Percentiles rank a stretch among this genome's conserved stretches.
Conservation (phyloP, 1,140 invertebrate species). For the fruit fly (Drosophila melanogaster) region DNA sequence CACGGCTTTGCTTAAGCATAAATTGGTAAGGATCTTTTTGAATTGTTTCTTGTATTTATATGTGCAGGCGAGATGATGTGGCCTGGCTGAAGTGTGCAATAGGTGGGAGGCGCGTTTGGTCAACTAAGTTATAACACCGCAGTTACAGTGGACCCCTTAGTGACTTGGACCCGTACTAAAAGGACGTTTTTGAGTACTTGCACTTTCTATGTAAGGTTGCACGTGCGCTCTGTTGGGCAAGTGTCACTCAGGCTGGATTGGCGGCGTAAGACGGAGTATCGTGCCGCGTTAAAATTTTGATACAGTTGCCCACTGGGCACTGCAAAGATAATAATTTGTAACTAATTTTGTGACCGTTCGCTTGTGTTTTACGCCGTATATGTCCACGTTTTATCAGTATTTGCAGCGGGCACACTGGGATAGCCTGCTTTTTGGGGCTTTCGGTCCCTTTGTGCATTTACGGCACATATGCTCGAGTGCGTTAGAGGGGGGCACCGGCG, state of each 20-base stretch:
- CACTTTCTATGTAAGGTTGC: conserved; percentile 65
- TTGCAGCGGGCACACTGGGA: conserved; percentile 22
- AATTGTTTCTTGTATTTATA: too few species aligned
- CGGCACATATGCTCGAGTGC: conserved; percentile 16
- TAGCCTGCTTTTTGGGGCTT: conserved; percentile 18
- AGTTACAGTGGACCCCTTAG: conserved; percentile 52
- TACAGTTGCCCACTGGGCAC: neutral
- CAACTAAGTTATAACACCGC: conserved; percentile 37
- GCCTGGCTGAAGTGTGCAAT: neutral
- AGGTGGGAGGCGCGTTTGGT: conserved; percentile 22
- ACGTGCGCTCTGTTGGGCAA: conserved; percentile 70
- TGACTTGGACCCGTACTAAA: conserved; percentile 56
- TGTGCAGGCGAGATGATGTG: neutral
- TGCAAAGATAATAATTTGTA: too few species aligned
- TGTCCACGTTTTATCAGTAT: conserved; percentile 20
- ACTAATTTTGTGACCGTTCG: conserved; percentile 2
- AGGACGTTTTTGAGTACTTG: conserved; percentile 77
- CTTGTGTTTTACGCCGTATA: neutral
- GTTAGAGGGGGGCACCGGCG: conserved; percentile 53
- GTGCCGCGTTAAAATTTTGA: conserved; percentile 58
- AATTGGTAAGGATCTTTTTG: neutral
- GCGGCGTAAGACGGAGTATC: too few species aligned
- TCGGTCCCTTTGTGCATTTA: conserved; percentile 49
- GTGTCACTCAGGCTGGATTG: conserved; percentile 67
- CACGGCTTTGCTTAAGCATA: neutral